phyloP scores from a whole-genome alignment of 2,113 vertebrate genomes.

The Bubo blakistoni region DNA sequence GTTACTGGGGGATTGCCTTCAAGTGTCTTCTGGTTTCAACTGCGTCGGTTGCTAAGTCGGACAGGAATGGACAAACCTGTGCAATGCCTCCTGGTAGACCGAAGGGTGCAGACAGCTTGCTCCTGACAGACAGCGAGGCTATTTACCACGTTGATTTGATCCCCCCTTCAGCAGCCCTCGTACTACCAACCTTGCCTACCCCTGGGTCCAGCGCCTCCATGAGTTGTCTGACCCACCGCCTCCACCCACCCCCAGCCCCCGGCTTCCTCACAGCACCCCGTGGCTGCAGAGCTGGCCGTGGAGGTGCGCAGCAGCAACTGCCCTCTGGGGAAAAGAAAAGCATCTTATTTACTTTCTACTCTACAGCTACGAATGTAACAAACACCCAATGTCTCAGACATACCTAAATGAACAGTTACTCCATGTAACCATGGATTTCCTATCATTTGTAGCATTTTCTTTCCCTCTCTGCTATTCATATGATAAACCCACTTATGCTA shows the following conservation, averaged over 20 bases:
- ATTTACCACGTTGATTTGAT: background rate
- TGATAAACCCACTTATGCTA: background rate
- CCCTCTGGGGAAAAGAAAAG: background rate
- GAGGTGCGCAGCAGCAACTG: background rate
- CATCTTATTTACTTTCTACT: background rate
- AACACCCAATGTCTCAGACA: background rate
- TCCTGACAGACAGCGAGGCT: background rate
- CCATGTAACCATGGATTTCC: background rate
- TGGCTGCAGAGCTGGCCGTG: fast-evolving
- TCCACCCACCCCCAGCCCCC: fast-evolving
- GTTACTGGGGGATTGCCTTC: background rate
- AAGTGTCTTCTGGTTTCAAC: background rate
- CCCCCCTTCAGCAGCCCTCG: background rate
- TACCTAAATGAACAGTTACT: background rate
- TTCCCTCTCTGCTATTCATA: background rate
- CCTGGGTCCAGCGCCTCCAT: background rate
- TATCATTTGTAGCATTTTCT: background rate
- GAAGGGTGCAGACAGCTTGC: background rate
- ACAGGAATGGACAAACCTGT: background rate
- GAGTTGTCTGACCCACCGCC: background rate
- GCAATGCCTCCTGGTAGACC: background rate
- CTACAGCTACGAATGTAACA: background rate
- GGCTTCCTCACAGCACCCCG: background rate
- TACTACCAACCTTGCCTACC: background rate
- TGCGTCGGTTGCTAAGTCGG: background rate